Conservation (phyloP, 2,797 vertebrate species). For the Periophthalmus magnuspinnatus region DNA sequence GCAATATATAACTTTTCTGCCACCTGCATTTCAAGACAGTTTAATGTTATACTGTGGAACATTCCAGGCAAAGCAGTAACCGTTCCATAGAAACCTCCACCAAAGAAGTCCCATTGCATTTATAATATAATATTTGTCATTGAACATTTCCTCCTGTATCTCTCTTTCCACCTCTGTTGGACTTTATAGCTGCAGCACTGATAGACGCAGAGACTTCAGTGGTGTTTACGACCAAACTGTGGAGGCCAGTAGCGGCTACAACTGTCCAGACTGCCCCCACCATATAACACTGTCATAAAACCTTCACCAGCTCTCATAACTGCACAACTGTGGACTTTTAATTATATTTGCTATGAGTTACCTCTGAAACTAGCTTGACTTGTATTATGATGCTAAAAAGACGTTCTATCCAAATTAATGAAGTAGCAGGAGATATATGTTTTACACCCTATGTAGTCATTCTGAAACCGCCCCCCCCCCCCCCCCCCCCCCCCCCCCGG, state of each 20-base stretch:
- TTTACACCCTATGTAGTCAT: slow-evolving; percentile 52
- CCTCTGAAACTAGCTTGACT: not conserved
- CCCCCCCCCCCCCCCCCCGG: slow-evolving; percentile 25
- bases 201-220: slow-evolving; percentile 51
- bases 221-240: slow-evolving; percentile 57
- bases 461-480: slow-evolving; percentile 60
- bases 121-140: not conserved
- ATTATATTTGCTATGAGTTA: slow-evolving; percentile 27
- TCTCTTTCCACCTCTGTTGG: slow-evolving; percentile 47
- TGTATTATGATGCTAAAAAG: slow-evolving; percentile 15
- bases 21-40: slow-evolving; percentile 9
- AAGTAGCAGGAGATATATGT: slow-evolving; percentile 49
- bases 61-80: too few relatives aligned
- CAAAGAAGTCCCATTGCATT: too few relatives aligned
- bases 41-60: not conserved
- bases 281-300: slow-evolving; percentile 39
- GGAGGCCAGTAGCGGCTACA: slow-evolving; percentile 53
- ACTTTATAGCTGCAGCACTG: slow-evolving; percentile 87
- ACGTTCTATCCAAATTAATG: slow-evolving; percentile 22
- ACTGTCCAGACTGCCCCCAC: slow-evolving; percentile 46
- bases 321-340: slow-evolving; percentile 17
- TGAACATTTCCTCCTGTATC: not conserved
- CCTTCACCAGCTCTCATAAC: slow-evolving; percentile 8
- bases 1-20: slow-evolving; percentile 60
- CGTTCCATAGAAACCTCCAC: too few relatives aligned